Evolutionary conservation across 2,797 vertebrate genomes (phyloP).

Genomic region (Taenioides sp.): DNA sequence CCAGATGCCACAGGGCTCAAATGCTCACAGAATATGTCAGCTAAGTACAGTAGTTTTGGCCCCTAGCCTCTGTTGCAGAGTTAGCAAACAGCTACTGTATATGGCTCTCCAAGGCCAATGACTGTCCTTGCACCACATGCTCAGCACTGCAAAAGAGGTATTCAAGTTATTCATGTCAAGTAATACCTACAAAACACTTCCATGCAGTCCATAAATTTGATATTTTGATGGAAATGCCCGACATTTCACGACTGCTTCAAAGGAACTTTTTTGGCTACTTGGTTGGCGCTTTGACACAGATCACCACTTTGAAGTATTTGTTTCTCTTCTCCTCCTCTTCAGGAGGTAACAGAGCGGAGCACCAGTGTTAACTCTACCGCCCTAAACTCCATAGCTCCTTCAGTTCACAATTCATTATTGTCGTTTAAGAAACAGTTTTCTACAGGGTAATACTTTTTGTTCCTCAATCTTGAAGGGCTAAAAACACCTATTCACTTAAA

Average conservation of each 20-base stretch:
- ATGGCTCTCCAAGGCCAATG: constrained; percentile 58
- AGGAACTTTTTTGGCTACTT: constrained; percentile 44
- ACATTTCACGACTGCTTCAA: constrained; percentile 45
- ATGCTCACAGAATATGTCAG: constrained; percentile 43
- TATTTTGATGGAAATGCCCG: constrained; percentile 61
- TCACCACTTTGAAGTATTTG: constrained; percentile 39
- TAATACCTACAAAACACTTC: constrained; percentile 48
- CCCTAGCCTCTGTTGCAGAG: constrained; percentile 31
- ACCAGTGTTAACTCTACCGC: constrained; percentile 54
- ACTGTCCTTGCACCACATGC: constrained; percentile 46
- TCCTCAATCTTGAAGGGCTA: constrained; percentile 49
- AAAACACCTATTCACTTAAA: constrained; percentile 71
- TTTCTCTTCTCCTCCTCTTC: constrained; percentile 41
- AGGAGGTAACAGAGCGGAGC: constrained; percentile 46
- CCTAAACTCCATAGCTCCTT: constrained; percentile 58
- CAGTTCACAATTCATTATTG: constrained; percentile 57
- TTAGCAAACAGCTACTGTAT: constrained; percentile 53
- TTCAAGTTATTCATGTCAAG: constrained; percentile 65
- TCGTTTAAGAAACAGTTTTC: constrained; percentile 61
- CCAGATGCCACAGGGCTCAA: constrained; percentile 38
- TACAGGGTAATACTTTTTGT: constrained; percentile 53
- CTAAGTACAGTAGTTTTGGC: constrained; percentile 46
- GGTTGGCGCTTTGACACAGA: constrained; percentile 40
- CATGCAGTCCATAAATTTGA: constrained; percentile 45
- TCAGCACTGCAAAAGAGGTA: constrained; percentile 46